Percentiles rank a stretch among this genome's conserved stretches.
These are phyloP conservation scores for Danio kyathit DNA, from an alignment of 2,797 vertebrate genomes.

Conservation along the genomic window DNA sequence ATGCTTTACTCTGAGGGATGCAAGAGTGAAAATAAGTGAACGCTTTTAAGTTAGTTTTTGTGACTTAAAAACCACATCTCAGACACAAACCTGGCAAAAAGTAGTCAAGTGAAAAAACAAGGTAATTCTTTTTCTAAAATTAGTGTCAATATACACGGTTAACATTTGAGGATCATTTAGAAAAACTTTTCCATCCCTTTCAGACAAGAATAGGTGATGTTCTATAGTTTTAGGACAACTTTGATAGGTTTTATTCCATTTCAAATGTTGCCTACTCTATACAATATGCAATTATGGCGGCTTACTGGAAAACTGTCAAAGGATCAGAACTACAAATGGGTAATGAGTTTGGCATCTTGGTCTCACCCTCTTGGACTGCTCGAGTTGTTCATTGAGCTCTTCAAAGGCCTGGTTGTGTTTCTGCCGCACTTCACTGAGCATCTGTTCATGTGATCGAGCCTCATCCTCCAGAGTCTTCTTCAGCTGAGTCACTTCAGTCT, in stretches of 20 bases:
- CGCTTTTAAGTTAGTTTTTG: not conserved
- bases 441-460: constrained; percentile 87
- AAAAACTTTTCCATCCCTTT: too few species aligned
- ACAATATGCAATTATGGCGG: too few species aligned
- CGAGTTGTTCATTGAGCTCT: constrained; percentile 94
- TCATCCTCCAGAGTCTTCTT: constrained; percentile 94
- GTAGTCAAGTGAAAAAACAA: not conserved
- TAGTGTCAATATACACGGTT: not conserved
- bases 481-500: constrained; percentile 90
- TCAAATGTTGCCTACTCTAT: too few species aligned
- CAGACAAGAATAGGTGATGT: too few species aligned
- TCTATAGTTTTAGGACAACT: too few species aligned
- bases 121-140: not conserved
- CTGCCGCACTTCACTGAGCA: constrained; percentile 91
- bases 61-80: not conserved
- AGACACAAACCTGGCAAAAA: not conserved
- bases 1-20: constrained; percentile 86
- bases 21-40: not conserved
- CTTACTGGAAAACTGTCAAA: not conserved
- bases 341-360: too few species aligned
- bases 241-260: too few species aligned
- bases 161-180: too few species aligned
- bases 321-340: not conserved
- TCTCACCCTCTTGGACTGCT: constrained; percentile 91
- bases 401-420: constrained; percentile 95